phyloP scores from a whole-genome alignment of 2,888 invertebrate genomes.

The Pandemis cinnamomeana region DNA sequence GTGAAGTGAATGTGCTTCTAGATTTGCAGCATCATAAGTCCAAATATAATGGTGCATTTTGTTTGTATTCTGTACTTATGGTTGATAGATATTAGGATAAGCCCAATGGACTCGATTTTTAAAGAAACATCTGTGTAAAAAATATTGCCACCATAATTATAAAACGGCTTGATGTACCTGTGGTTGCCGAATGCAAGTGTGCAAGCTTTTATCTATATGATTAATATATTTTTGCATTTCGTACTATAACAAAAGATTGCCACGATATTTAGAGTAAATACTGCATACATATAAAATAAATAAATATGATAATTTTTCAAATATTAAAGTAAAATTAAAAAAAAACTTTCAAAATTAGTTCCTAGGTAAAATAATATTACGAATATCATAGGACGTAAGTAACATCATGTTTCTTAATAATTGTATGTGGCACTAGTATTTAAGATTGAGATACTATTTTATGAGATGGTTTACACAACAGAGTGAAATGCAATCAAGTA shows the following conservation, averaged over 20 bases:
- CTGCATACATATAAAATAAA: not conserved
- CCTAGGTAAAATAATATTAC: not conserved
- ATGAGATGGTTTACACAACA: slow-evolving; percentile 64
- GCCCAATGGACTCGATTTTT: not conserved
- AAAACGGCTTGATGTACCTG: slow-evolving; percentile 49
- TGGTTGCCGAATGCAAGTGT: slow-evolving; percentile 53
- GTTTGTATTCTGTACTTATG: slow-evolving; percentile 4
- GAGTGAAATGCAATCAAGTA: slow-evolving; percentile 24
- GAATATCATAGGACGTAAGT: slow-evolving; percentile 14
- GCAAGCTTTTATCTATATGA: slow-evolving; percentile 45
- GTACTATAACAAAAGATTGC: not conserved
- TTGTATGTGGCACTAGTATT: slow-evolving; percentile 49
- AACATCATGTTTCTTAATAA: slow-evolving; percentile 35
- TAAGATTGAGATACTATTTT: slow-evolving; percentile 66
- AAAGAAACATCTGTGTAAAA: not conserved
- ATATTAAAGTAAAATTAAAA: not conserved
- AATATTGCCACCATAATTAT: slow-evolving; percentile 16
- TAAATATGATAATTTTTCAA: not conserved
- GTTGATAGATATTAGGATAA: slow-evolving; percentile 3
- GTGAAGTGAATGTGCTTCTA: slow-evolving; percentile 15
- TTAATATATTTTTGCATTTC: slow-evolving; percentile 28
- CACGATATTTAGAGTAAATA: slow-evolving; percentile 1
- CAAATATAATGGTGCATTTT: not conserved
- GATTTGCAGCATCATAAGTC: slow-evolving; percentile 4
- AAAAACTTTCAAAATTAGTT: slow-evolving; percentile 15